These are phyloP conservation scores for Hydrozoanthus tunicans DNA, from an alignment of 64 coral and sea anemone species.

Conservation along the genomic window DNA sequence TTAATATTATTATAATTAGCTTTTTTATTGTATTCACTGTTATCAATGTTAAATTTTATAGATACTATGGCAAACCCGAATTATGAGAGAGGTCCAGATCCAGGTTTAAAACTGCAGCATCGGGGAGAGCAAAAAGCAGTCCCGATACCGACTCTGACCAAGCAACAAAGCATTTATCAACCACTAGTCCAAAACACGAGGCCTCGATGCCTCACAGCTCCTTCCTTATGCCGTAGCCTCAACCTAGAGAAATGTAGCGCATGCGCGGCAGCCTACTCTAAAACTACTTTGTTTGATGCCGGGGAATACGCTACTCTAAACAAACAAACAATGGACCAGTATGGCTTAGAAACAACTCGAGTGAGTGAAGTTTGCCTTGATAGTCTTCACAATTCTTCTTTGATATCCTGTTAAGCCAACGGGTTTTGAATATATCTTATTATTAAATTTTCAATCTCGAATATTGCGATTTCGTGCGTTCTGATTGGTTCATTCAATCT, in stretches of 20 bases:
- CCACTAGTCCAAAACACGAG: conserved; percentile 28
- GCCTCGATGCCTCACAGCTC: conserved; percentile 11
- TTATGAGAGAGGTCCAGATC: conserved; percentile 47
- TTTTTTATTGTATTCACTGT: not conserved
- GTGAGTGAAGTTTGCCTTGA: not conserved
- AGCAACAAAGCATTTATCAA: conserved; percentile 46
- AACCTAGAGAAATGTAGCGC: not conserved
- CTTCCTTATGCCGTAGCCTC: not conserved
- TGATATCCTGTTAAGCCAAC: too few species aligned
- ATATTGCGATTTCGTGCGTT: too few species aligned
- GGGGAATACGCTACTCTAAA: conserved; percentile 8
- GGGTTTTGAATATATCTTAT: too few species aligned
- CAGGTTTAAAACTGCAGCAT: not conserved
- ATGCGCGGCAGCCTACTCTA: not conserved
- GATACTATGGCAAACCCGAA: conserved; percentile 5
- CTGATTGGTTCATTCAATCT: too few species aligned
- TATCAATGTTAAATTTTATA: not conserved
- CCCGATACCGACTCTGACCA: not conserved
- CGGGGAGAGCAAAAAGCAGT: not conserved
- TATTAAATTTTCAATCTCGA: too few species aligned
- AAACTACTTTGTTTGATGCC: not conserved
- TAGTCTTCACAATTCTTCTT: too few species aligned
- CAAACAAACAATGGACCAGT: conserved; percentile 40
- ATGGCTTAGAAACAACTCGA: not conserved
- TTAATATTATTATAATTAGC: too few species aligned